phyloP scores from a whole-genome alignment of 2,113 vertebrate species.

The Myrmophylax atrothorax region DNA sequence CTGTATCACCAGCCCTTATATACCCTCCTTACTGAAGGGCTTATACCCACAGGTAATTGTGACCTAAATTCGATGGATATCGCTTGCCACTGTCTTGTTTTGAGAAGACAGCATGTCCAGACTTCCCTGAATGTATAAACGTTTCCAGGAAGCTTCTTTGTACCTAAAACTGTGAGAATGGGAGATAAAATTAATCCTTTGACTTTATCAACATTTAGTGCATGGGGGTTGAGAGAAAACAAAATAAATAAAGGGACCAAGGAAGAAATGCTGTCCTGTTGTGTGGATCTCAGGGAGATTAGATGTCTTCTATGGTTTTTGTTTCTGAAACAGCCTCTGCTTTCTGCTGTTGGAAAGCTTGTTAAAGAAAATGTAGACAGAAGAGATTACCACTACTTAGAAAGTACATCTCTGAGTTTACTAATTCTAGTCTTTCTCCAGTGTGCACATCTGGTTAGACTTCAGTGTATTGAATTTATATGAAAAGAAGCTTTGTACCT shows the following conservation, averaged over 20 bases:
- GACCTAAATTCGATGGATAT: neutral
- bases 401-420: neutral
- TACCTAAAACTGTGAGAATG: neutral
- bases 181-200: neutral
- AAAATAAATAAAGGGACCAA: neutral
- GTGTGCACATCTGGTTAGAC: neutral
- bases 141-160: neutral
- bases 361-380: neutral
- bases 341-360: neutral
- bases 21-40: neutral
- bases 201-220: neutral
- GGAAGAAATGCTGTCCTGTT: neutral
- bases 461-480: neutral
- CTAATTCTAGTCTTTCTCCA: neutral
- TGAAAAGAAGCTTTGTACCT: neutral
- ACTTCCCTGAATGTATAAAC: neutral
- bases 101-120: neutral
- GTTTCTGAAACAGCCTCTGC: neutral
- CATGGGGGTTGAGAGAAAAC: neutral
- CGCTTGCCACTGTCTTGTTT: neutral
- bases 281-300: neutral
- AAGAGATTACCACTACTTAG: neutral
- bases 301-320: neutral
- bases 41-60: neutral
- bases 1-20: neutral